phyloP scores from a whole-genome alignment of 1,140 invertebrate species.

The Ectropis grisescens region DNA sequence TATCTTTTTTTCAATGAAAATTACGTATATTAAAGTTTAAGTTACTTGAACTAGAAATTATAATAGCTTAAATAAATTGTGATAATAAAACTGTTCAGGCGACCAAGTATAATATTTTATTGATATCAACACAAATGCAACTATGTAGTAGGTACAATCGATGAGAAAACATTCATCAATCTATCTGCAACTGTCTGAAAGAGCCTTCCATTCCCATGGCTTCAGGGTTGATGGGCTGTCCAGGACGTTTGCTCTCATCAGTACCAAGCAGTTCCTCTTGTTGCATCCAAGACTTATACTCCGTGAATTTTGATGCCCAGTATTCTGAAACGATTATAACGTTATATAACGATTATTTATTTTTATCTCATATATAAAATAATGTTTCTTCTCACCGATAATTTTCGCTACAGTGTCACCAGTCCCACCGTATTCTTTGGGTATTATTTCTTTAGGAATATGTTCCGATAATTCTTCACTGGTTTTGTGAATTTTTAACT shows the following conservation, averaged over 20 bases:
- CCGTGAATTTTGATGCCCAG: conserved; percentile 34
- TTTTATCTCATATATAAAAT: too few relatives aligned
- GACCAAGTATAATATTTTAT: too few relatives aligned
- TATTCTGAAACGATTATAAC: conserved; percentile 34
- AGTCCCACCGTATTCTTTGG: conserved; percentile 43
- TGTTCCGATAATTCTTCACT: conserved; percentile 29
- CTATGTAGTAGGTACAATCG: too few relatives aligned
- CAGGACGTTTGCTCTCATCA: conserved; percentile 71
- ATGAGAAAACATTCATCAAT: too few relatives aligned
- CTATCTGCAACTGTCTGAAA: conserved; percentile 71
- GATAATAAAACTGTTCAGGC: too few relatives aligned
- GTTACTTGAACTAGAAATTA: too few relatives aligned
- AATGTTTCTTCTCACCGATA: background rate
- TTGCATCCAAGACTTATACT: conserved; percentile 42
- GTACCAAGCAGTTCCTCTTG: conserved; percentile 69
- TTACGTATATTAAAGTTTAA: too few relatives aligned
- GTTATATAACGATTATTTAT: too few relatives aligned
- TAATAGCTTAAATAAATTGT: too few relatives aligned
- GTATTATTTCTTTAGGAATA: conserved; percentile 43
- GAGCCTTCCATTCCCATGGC: conserved; percentile 69
- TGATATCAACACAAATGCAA: too few relatives aligned
- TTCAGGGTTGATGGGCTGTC: conserved; percentile 54
- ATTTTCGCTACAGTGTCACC: conserved; percentile 30
- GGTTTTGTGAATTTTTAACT: conserved; percentile 47
- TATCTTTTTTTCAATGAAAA: too few relatives aligned